Conservation (phyloP, 2,888 invertebrate species). For the Meta bourneti region DNA sequence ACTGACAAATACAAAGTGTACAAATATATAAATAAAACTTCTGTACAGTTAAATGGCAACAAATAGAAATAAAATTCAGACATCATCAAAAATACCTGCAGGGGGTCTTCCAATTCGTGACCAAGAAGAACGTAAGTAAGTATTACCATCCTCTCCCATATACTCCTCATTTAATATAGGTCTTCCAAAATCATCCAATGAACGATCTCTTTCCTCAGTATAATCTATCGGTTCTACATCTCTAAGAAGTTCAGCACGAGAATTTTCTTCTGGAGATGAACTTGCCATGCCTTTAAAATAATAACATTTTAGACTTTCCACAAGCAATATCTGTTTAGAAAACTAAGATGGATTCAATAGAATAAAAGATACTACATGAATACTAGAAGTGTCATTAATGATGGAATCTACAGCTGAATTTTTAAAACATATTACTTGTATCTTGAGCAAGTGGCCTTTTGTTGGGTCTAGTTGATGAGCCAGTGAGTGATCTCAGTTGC, state of each 20-base stretch:
- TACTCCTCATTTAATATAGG: slow-evolving; percentile 45
- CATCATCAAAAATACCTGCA: slow-evolving; percentile 76
- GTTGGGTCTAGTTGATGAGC: slow-evolving; percentile 29
- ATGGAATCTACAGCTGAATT: background rate
- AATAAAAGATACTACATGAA: background rate
- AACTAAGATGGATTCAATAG: background rate
- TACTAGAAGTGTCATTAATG: too few species aligned
- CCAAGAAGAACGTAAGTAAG: slow-evolving; percentile 64
- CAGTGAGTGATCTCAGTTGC: slow-evolving; percentile 81
- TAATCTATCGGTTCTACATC: slow-evolving; percentile 86
- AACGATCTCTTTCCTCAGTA: slow-evolving; percentile 78
- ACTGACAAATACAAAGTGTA: too few species aligned
- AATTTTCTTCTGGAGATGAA: slow-evolving; percentile 76
- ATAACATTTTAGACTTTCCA: background rate
- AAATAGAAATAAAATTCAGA: slow-evolving; percentile 56
- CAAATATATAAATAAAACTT: too few species aligned
- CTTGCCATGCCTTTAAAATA: slow-evolving; percentile 42
- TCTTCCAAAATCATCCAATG: slow-evolving; percentile 36
- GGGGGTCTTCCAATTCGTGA: slow-evolving; percentile 72
- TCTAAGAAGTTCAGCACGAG: slow-evolving; percentile 80
- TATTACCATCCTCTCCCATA: slow-evolving; percentile 40
- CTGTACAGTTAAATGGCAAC: background rate
- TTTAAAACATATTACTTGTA: slow-evolving; percentile 38
- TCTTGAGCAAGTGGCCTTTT: slow-evolving; percentile 27
- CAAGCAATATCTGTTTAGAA: background rate